Conservation (phyloP, 2,888 invertebrate genomes). For the Drosophila cracens region DNA sequence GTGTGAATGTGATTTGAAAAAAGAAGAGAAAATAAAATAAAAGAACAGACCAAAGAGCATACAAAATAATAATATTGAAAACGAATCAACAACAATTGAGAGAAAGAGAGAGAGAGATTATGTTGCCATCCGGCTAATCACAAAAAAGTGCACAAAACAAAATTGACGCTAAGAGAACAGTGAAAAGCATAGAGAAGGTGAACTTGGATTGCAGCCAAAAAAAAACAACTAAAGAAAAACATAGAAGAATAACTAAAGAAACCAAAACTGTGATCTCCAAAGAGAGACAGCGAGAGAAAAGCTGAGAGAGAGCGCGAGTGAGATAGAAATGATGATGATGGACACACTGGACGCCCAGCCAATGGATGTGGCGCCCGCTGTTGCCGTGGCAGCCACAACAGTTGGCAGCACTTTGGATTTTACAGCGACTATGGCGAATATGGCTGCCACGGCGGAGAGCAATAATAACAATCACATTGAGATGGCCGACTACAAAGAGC, state of each 20-base stretch:
- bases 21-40: constrained; percentile 38
- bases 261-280: constrained; percentile 47
- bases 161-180: constrained; percentile 66
- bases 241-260: constrained; percentile 18
- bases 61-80: constrained; percentile 80
- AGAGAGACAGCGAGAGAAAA: constrained; percentile 31
- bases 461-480: constrained; percentile 83
- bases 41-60: constrained; percentile 62
- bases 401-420: constrained; percentile 63
- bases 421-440: constrained; percentile 71
- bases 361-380: constrained; percentile 70
- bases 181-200: constrained; percentile 40
- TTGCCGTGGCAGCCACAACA: constrained; percentile 74
- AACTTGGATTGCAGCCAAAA: constrained; percentile 70
- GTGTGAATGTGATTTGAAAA: constrained; percentile 60
- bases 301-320: constrained; percentile 15
- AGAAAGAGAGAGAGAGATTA: constrained; percentile 28
- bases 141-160: constrained; percentile 65
- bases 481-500: constrained; percentile 83
- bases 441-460: constrained; percentile 80
- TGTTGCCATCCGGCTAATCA: constrained; percentile 70
- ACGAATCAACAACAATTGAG: constrained; percentile 70
- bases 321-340: constrained; percentile 82
- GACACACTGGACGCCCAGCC: constrained; percentile 77
- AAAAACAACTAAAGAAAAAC: constrained; percentile 18